Conservation (phyloP, 2,888 invertebrate species). For the Orthonevra nobilis region DNA sequence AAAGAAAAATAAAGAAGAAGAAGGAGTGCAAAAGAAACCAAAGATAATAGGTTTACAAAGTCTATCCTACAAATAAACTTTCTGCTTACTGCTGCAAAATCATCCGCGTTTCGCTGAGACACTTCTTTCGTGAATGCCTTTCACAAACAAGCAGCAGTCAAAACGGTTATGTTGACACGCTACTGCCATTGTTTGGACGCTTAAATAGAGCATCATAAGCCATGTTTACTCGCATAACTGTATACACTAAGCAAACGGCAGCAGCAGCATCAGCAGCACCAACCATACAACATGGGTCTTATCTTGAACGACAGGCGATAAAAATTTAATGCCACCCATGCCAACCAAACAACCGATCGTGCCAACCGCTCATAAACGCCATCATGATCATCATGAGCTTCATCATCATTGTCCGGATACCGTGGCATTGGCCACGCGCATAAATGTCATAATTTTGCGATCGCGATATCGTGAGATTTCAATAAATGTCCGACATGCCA, state of each 20-base stretch:
- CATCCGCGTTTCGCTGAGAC: too few relatives aligned
- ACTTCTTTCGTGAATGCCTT: too few relatives aligned
- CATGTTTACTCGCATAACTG: constrained; percentile 40
- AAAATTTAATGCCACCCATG: constrained; percentile 52
- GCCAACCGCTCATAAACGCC: constrained; percentile 60
- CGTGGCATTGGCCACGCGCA: constrained; percentile 57
- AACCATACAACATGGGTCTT: constrained; percentile 31
- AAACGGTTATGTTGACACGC: not conserved
- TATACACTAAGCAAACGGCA: constrained; percentile 28
- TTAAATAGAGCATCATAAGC: constrained; percentile 46
- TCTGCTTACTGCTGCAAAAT: too few relatives aligned
- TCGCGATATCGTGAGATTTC: constrained; percentile 70
- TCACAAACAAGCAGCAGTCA: too few relatives aligned
- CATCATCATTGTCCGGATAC: constrained; percentile 23
- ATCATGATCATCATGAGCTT: constrained; percentile 38
- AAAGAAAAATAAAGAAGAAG: too few relatives aligned
- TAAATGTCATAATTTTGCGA: constrained; percentile 68
- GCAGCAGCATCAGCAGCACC: constrained; percentile 14
- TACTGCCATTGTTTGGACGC: constrained; percentile 2
- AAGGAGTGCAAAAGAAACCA: too few relatives aligned
- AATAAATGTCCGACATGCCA: constrained; percentile 68
- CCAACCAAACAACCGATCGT: constrained; percentile 43
- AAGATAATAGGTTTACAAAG: too few relatives aligned
- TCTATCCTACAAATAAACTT: too few relatives aligned
- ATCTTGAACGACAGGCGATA: constrained; percentile 58